A percentile compares a stretch with the other conserved stretches of the same genome.
These are phyloP conservation scores for Streptopelia turtur DNA, from an alignment of 2,797 vertebrate genomes.

Conservation along the genomic window DNA sequence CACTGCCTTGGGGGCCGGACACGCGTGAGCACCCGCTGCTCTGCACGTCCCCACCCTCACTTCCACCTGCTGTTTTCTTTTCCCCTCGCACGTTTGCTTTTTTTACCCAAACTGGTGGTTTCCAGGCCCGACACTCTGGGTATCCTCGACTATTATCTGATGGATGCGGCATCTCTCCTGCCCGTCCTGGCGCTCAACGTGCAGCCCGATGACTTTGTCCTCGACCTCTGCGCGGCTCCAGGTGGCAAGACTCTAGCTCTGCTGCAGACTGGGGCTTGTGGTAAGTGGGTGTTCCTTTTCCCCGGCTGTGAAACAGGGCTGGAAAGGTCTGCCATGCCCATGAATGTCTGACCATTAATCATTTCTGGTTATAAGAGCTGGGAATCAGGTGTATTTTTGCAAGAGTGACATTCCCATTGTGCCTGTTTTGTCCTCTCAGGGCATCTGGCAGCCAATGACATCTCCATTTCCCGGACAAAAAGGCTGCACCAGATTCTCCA, in stretches of 20 bases:
- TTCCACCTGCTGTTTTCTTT: neutral
- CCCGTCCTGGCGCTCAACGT: conserved; percentile 89
- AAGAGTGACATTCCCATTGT: neutral
- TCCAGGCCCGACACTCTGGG: conserved; percentile 81
- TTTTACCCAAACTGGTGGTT: neutral
- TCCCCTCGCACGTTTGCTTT: fast-evolving
- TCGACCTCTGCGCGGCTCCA: conserved; percentile 94
- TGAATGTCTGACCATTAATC: fast-evolving
- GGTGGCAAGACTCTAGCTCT: conserved; percentile 92
- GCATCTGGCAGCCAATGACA: conserved; percentile 86
- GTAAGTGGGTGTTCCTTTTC: conserved; percentile 75
- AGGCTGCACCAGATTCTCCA: conserved; percentile 83
- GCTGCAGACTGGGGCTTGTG: conserved; percentile 85
- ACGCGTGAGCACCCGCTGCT: neutral
- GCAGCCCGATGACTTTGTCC: conserved; percentile 82
- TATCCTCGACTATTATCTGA: conserved; percentile 87
- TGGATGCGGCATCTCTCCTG: conserved; percentile 93
- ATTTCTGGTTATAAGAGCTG: neutral
- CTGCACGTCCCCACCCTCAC: fast-evolving
- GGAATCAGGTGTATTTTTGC: neutral
- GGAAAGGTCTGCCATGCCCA: neutral
- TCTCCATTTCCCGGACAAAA: conserved; percentile 82
- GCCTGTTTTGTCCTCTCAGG: conserved; percentile 72
- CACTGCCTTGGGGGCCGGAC: fast-evolving
- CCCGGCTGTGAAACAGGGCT: fast-evolving